Base-by-base conservation (phyloP, 2,888 invertebrate genomes). In the Mythimna vitellina region DNA sequence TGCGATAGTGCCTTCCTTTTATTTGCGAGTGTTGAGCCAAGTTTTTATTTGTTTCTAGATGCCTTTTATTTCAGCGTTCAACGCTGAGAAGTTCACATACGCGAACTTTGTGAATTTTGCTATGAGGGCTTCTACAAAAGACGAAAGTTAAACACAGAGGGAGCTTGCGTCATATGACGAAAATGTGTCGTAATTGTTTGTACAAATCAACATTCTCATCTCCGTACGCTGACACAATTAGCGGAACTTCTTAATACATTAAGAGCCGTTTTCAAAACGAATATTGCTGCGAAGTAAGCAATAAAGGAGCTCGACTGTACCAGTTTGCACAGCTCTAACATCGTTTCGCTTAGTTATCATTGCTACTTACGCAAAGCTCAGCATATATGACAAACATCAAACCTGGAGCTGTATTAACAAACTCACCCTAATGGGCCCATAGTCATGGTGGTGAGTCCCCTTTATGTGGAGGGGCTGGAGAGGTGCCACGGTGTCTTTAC, bases 321-420 rank as follows among this genome's bases (percentile, higher is more conserved):
- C 94, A 92, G 92, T 94, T 95, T 90, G 89, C 94, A 92, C 94
- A 93, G 94, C 91, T 93, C 91, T 88, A 87, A 92, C 91, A 86
- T 90, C 92, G 91, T 96, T 93, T 88, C 86, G 89, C 90, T 93
- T 95, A 94, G 96, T 95, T 95, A 93, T 94, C 89, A 93, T 94
- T 92, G 92, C 92, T 92, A 90, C 90, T 92, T 92, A 89, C 89
- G 89, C 83, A 87, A 87, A 86, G 82, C 88, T 87, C 86, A 86
- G 88, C 86, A 78, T 80, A 70, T 82, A 81, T 81, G 87, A 89
- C 87, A 88, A 87, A 87, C 84, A 71, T 86, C 77, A 84, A 69
- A 70, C 49, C 49, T n/a, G 49, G 49, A 51, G 62, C 49, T 63
- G 17, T 70, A 75, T 65, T 35, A 73, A 62, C 25, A 57, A 58